These are phyloP conservation scores for Epicauta chinensis DNA, from an alignment of 1,140 invertebrate species.

Conservation along the genomic window DNA sequence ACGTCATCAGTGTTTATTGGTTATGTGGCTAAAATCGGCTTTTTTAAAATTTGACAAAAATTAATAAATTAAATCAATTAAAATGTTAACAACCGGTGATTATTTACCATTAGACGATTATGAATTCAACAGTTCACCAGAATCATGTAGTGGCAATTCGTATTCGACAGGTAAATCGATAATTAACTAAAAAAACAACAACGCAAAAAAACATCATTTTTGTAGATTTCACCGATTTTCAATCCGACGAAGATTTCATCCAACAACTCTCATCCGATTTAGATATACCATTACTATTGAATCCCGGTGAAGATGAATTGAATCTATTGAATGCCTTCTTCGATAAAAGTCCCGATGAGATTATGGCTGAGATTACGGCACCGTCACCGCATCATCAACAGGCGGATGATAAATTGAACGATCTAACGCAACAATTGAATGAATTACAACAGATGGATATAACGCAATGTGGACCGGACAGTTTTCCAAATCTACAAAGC, in stretches of 20 bases:
- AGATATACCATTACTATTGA: slow-evolving; percentile 36
- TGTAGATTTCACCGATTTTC: slow-evolving; percentile 27
- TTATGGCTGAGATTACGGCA: slow-evolving; percentile 31
- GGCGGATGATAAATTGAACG: slow-evolving; percentile 8
- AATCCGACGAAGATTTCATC: slow-evolving; percentile 38
- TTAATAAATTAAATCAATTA: neutral
- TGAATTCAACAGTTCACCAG: slow-evolving; percentile 33
- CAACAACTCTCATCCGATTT: slow-evolving; percentile 35
- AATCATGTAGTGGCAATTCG: slow-evolving; percentile 29
- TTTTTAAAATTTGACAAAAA: slow-evolving; percentile 7
- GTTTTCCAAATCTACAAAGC: slow-evolving; percentile 19
- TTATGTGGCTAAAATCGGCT: neutral
- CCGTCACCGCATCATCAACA: slow-evolving; percentile 16
- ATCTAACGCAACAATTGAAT: slow-evolving; percentile 19
- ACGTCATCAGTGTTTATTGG: slow-evolving; percentile 18
- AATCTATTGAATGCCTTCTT: slow-evolving; percentile 34
- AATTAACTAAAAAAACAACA: no score
- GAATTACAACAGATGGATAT: slow-evolving; percentile 28
- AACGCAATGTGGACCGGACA: slow-evolving; percentile 19
- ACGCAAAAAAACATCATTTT: no score
- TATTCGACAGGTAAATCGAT: slow-evolving; percentile 29
- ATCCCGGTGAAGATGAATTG: slow-evolving; percentile 34
- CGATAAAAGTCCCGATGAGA: slow-evolving; percentile 35
- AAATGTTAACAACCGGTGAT: slow-evolving; percentile 21
- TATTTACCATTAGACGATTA: slow-evolving; percentile 23